phyloP scores from a whole-genome alignment of 2,888 invertebrate species.

The Julus scandinavius region DNA sequence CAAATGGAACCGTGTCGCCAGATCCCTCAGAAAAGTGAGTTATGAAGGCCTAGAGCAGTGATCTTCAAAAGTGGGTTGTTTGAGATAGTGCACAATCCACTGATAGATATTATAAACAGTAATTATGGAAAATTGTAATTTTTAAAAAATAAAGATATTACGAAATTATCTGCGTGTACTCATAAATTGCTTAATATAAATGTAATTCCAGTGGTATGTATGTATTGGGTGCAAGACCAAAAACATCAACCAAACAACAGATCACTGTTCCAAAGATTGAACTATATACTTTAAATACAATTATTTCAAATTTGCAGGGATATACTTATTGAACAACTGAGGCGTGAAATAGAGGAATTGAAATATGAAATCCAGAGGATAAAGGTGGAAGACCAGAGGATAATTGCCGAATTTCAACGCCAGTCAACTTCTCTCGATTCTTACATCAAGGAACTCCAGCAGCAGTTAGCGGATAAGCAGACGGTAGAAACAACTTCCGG shows the following conservation, averaged over 20 bases:
- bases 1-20: slow-evolving; percentile 69
- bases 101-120: too few species aligned
- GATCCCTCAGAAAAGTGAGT: slow-evolving; percentile 68
- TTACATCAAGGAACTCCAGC: slow-evolving; percentile 43
- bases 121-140: too few species aligned
- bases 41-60: neutral
- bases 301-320: slow-evolving; percentile 69
- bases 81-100: too few species aligned
- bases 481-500: neutral
- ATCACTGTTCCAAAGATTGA: neutral
- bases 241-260: neutral
- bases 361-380: slow-evolving; percentile 79
- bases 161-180: too few species aligned
- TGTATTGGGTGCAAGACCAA: neutral
- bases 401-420: slow-evolving; percentile 69
- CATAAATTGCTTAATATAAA: too few species aligned
- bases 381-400: slow-evolving; percentile 70
- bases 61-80: too few species aligned
- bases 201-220: too few species aligned
- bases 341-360: slow-evolving; percentile 66
- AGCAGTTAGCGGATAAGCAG: slow-evolving; percentile 39
- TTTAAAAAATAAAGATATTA: too few species aligned
- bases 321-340: slow-evolving; percentile 80
- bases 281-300: neutral
- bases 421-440: slow-evolving; percentile 64